Conservation (phyloP, 2,797 vertebrate genomes). For the Potorous gilbertii region DNA sequence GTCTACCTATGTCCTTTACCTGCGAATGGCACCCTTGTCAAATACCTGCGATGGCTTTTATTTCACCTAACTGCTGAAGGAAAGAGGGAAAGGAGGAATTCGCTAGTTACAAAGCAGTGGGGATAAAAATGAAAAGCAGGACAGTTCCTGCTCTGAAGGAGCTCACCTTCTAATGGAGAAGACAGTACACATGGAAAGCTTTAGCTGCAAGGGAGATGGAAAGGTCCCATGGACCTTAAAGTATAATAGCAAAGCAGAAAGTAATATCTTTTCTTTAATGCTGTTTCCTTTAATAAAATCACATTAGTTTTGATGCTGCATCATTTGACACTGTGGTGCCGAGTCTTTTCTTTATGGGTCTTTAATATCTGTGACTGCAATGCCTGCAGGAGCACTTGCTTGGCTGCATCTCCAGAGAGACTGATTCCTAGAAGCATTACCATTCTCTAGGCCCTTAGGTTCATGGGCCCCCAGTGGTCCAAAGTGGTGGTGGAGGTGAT, state of each 20-base stretch:
- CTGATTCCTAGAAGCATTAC: background rate
- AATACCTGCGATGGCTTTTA: too few species aligned
- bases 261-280: background rate
- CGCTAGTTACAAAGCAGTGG: background rate
- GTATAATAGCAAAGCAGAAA: background rate
- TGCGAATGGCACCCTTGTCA: too few species aligned
- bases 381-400: background rate
- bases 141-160: background rate
- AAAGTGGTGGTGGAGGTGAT: too few species aligned
- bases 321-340: background rate
- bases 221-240: background rate
- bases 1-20: too few species aligned
- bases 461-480: background rate
- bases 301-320: background rate
- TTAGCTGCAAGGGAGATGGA: background rate
- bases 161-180: background rate
- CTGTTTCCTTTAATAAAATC: background rate
- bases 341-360: background rate
- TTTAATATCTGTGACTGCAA: background rate
- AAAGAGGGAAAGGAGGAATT: background rate
- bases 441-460: background rate
- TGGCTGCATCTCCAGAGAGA: background rate
- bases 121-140: background rate
- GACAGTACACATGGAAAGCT: background rate
- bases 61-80: too few species aligned